Evolutionary conservation across 1,140 invertebrate species (phyloP), one percentile per base, ranked within the genome.

Genomic region (Cyrtorhinus lividipennis): DNA sequence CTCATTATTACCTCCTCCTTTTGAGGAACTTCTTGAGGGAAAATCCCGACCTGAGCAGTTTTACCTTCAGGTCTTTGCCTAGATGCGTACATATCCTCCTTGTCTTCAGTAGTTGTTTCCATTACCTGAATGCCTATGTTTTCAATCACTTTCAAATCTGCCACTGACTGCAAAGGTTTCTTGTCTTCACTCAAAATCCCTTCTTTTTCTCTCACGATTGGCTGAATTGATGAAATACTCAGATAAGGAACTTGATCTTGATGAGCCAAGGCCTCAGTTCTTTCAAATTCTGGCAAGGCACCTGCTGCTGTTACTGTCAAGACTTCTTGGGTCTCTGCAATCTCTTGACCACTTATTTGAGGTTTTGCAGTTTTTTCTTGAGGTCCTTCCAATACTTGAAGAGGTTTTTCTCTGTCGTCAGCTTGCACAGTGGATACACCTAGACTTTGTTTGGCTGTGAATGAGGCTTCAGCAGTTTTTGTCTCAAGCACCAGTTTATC

Each of bases 401-500:
- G 69, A 38, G 67, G 63, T 24, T 67, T 68, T 71, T 82, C 80
- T 68, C 76, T 79, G 64, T 80, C 76, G 62, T 76, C 73, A 15
- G 70, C 56, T 23, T 72, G 69, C 24, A 77, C 69, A 69, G 80
- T 73, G 1, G 72, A 76, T 30, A 78, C 68, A 22, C 69, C 74
- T 3, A 79, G 68, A 24, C 74, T 73, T 27, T 73, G 68, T 27
- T 71, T 69, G 67, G 78, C 75, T 45, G 70, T 71, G 48, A 81
- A 68, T 12, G 64, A 65, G 23, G 77, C 57, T 25, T 71, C 70
- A 13, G 78, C 79, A 45, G 48, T 73, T 59, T 74, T 75, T 2
- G 27, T 65, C 66, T 69, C 69, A 5, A 72, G 61, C 18, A 65
- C 46, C 3, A 68, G 64, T 64, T 72, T 72, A 20, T 68, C 67